phyloP scores from a whole-genome alignment of 2,113 vertebrate genomes.

The Atrichornis clamosus region DNA sequence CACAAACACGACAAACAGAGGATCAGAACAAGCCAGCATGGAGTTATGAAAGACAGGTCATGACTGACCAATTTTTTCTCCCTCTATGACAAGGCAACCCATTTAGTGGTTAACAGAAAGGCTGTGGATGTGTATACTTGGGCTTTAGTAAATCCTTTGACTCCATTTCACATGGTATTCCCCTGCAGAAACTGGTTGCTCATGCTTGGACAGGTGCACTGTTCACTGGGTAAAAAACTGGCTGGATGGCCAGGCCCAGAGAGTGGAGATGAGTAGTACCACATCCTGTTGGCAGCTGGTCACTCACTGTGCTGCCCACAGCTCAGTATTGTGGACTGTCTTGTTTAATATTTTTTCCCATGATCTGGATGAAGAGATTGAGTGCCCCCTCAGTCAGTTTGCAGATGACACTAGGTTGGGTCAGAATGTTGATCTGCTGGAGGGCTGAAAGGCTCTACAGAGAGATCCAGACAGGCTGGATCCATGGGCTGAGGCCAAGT shows the following conservation, averaged over 20 bases:
- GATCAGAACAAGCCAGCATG: background rate
- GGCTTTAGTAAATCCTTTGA: background rate
- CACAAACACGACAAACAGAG: background rate
- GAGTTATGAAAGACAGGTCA: background rate
- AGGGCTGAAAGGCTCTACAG: background rate
- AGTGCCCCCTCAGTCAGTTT: background rate
- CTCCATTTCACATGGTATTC: background rate
- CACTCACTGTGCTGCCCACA: background rate
- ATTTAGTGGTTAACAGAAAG: background rate
- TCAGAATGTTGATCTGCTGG: background rate
- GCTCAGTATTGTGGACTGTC: background rate
- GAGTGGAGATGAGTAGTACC: background rate
- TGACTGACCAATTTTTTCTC: background rate
- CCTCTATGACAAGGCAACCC: background rate
- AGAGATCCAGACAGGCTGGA: background rate
- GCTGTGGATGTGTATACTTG: background rate
- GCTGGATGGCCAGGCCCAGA: background rate
- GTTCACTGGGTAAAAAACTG: background rate
- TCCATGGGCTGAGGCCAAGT: fast-evolving
- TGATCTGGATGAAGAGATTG: background rate
- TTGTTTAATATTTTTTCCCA: background rate
- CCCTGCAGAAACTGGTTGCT: background rate
- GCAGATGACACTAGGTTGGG: background rate
- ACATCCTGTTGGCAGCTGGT: fast-evolving
- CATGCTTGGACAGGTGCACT: background rate